phyloP scores from a whole-genome alignment of 2,888 invertebrate species.

The Drosophila anceps region DNA sequence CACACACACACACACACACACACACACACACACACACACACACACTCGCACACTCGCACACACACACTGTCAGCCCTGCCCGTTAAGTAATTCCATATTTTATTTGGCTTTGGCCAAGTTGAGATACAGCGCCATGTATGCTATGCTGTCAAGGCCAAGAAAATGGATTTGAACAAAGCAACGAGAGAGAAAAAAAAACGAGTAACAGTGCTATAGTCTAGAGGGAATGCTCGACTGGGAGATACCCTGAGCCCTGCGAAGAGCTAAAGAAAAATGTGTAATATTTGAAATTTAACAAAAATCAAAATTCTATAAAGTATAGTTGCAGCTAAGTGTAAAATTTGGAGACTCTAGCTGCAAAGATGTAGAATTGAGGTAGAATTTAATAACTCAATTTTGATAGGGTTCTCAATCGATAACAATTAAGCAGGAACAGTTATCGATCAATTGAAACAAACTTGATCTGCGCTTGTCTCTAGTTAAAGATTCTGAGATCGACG shows the following conservation, averaged over 20 bases:
- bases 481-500: not conserved
- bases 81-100: conserved; percentile 81
- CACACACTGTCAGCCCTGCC: conserved; percentile 33
- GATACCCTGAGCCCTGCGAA: not conserved
- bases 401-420: not conserved
- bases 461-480: no score
- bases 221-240: not conserved
- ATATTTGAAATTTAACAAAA: no score
- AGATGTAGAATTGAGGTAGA: not conserved
- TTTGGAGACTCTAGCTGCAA: not conserved
- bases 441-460: not conserved
- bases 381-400: not conserved
- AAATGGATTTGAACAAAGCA: conserved; percentile 24
- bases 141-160: conserved; percentile 43
- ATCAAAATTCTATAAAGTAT: not conserved
- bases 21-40: conserved; percentile 19
- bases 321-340: not conserved
- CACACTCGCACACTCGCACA: not conserved
- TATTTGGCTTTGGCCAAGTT: conserved; percentile 61
- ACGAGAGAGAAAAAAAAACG: not conserved
- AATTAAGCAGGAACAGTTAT: not conserved
- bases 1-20: conserved; percentile 43
- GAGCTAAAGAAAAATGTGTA: no score
- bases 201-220: not conserved
- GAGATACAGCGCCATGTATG: conserved; percentile 38